Conservation (phyloP, 2,888 invertebrate genomes). For the Phyllotreta cruciferae region DNA sequence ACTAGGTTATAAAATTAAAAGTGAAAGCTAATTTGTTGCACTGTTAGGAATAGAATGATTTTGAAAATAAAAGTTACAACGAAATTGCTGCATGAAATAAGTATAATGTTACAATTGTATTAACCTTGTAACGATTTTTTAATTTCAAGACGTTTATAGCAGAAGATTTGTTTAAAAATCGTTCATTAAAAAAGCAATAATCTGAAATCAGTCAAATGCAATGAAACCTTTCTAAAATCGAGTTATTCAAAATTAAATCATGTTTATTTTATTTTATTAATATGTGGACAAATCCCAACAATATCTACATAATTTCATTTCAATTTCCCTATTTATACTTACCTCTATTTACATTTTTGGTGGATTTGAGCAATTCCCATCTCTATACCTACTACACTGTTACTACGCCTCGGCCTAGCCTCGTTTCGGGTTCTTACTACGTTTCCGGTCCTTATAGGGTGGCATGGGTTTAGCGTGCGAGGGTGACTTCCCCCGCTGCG, state of each 20-base stretch:
- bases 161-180: slow-evolving; percentile 13
- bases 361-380: neutral
- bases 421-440: slow-evolving; percentile 50
- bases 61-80: neutral
- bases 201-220: neutral
- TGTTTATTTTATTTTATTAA: no score
- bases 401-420: slow-evolving; percentile 43
- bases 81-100: neutral
- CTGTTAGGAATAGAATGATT: no score
- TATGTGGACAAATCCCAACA: neutral
- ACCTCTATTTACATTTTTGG: neutral
- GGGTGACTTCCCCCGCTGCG: slow-evolving; percentile 57
- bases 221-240: slow-evolving; percentile 8
- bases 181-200: neutral
- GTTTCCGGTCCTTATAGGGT: slow-evolving; percentile 52
- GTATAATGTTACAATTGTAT: neutral
- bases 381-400: slow-evolving; percentile 1
- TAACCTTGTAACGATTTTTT: slow-evolving; percentile 2
- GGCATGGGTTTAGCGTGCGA: slow-evolving; percentile 46
- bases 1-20: slow-evolving; percentile 34
- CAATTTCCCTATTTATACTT: neutral
- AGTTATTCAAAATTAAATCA: slow-evolving; percentile 9
- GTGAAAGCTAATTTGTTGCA: slow-evolving; percentile 30
- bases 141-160: neutral
- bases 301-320: neutral